Evolutionary conservation across 2,888 invertebrate species (phyloP).

Genomic region (Drosophila paucipuncta): DNA sequence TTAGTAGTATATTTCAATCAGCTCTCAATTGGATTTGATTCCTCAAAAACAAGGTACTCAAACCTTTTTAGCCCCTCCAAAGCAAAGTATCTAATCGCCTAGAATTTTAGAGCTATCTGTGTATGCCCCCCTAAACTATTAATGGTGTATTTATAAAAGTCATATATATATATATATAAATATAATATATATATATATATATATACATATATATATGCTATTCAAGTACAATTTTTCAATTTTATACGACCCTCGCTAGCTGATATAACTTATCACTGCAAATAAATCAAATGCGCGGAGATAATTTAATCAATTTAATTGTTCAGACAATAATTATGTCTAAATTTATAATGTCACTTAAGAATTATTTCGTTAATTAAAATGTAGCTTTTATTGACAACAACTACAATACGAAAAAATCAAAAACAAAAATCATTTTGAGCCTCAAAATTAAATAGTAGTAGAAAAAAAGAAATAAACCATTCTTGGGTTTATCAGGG

Average conservation of each 20-base stretch:
- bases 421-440: slow-evolving; percentile 68
- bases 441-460: slow-evolving; percentile 45
- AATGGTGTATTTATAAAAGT: slow-evolving; percentile 50
- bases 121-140: slow-evolving; percentile 45
- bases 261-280: slow-evolving; percentile 60
- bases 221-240: slow-evolving; percentile 48
- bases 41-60: slow-evolving; percentile 19
- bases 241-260: slow-evolving; percentile 32
- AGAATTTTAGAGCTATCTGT: slow-evolving; percentile 52
- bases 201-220: slow-evolving; percentile 3
- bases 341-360: slow-evolving; percentile 79
- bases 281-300: slow-evolving; percentile 70
- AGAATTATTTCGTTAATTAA: slow-evolving; percentile 77
- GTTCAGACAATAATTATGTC: slow-evolving; percentile 78
- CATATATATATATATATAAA: not conserved
- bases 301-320: slow-evolving; percentile 77
- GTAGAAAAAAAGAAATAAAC: slow-evolving; percentile 5
- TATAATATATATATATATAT: not conserved
- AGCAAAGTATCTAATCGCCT: slow-evolving; percentile 57
- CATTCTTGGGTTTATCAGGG: slow-evolving; percentile 31
- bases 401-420: slow-evolving; percentile 18
- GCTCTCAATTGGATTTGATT: not conserved
- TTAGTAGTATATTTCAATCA: not conserved
- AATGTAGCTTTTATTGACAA: slow-evolving; percentile 61
- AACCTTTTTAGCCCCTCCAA: slow-evolving; percentile 12